Percentiles rank a stretch among this genome's conserved stretches.
Conservation (phyloP, 2,113 vertebrate species). For the Eubucco bourcierii region DNA sequence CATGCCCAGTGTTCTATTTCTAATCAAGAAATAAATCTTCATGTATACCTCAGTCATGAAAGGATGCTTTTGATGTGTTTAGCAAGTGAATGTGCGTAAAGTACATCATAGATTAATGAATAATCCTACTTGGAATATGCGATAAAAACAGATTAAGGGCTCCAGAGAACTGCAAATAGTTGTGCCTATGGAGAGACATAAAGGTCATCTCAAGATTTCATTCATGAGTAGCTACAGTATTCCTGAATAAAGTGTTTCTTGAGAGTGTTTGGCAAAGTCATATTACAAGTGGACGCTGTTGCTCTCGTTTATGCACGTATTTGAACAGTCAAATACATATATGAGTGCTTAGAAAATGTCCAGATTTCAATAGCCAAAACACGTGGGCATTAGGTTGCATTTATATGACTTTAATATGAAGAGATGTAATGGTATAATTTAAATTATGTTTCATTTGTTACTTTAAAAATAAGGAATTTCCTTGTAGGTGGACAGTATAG, state of each 20-base stretch:
- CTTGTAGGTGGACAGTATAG: neutral
- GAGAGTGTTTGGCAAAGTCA: neutral
- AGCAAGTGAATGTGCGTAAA: neutral
- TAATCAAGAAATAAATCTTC: neutral
- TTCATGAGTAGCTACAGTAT: neutral
- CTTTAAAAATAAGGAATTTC: neutral
- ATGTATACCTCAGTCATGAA: neutral
- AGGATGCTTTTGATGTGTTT: neutral
- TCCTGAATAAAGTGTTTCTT: conserved; percentile 17
- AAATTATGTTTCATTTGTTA: neutral
- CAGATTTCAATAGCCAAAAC: neutral
- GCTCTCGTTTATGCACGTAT: neutral
- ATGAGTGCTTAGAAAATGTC: neutral
- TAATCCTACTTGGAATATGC: neutral
- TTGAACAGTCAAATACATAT: neutral
- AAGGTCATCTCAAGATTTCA: neutral
- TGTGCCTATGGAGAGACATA: neutral
- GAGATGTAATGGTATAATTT: neutral
- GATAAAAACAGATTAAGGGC: conserved; percentile 50
- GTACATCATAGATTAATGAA: neutral
- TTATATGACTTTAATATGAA: neutral
- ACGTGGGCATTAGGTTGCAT: neutral
- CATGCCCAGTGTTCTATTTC: neutral
- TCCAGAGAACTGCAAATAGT: conserved; percentile 26
- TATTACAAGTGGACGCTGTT: neutral